These are phyloP conservation scores for Darevskia mixta DNA, from an alignment of 2,797 vertebrate species.

Conservation along the genomic window DNA sequence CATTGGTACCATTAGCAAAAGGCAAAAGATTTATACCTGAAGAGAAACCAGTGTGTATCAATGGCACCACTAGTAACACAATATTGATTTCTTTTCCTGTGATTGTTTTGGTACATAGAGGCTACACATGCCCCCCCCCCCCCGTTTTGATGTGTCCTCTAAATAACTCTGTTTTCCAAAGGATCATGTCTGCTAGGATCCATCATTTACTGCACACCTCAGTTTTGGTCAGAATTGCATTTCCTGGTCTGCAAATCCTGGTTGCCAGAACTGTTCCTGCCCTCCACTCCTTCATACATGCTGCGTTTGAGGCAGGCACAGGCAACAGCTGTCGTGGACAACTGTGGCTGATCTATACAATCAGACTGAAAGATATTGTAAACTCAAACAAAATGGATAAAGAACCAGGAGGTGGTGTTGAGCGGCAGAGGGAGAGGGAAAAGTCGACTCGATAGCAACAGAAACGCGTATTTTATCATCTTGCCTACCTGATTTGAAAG, in stretches of 20 bases:
- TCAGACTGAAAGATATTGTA: constrained; percentile 23
- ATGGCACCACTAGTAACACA: constrained; percentile 9
- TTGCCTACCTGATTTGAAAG: constrained; percentile 68
- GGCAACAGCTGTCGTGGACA: constrained; percentile 47
- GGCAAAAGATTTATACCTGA: too few relatives aligned
- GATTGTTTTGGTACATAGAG: rapidly evolving
- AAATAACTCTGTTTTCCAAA: constrained; percentile 58
- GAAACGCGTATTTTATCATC: background rate
- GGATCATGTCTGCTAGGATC: background rate
- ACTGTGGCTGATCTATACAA: rapidly evolving
- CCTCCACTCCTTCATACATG: constrained; percentile 48
- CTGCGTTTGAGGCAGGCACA: constrained; percentile 28
- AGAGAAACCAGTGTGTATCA: background rate
- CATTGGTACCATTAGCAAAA: background rate
- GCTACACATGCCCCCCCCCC: background rate
- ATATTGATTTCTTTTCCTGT: constrained; percentile 3
- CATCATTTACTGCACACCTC: constrained; percentile 42
- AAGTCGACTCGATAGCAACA: constrained; percentile 39
- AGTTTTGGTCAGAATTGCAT: constrained; percentile 60
- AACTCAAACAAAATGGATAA: background rate
- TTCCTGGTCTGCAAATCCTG: constrained; percentile 51
- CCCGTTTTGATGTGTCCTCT: constrained; percentile 28
- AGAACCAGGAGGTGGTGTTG: background rate
- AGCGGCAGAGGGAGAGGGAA: background rate
- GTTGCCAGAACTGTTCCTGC: constrained; percentile 63